Conservation (phyloP, 2,888 invertebrate genomes). For the Orchestes rusci region DNA sequence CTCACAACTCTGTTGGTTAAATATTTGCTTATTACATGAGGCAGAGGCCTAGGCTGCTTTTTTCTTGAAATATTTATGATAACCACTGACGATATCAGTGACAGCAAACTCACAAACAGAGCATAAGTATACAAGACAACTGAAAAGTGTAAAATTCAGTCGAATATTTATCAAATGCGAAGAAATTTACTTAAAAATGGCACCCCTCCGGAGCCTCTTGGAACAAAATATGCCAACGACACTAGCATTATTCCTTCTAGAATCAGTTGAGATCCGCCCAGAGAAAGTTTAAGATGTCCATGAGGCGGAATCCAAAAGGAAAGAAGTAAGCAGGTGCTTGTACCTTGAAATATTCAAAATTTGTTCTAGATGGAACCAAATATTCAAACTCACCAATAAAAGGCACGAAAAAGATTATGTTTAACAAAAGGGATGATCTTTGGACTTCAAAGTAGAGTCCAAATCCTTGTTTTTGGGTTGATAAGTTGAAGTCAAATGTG, state of each 20-base stretch:
- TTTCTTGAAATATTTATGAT: conserved; percentile 38
- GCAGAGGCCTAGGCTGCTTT: conserved; percentile 31
- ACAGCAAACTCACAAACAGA: conserved; percentile 32
- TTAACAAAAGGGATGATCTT: conserved; percentile 34
- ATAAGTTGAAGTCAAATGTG: no score
- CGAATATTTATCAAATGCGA: not conserved
- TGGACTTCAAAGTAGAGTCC: conserved; percentile 32
- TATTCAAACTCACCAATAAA: conserved; percentile 33
- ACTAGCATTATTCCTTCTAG: conserved; percentile 34
- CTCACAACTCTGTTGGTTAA: conserved; percentile 32
- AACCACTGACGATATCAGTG: conserved; percentile 34
- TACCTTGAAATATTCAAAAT: conserved; percentile 33
- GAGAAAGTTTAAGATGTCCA: conserved; percentile 36
- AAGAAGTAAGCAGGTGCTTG: conserved; percentile 33
- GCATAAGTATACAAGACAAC: conserved; percentile 37
- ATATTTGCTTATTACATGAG: conserved; percentile 32
- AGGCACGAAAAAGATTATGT: conserved; percentile 36
- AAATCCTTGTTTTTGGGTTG: conserved; percentile 28
- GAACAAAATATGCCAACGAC: conserved; percentile 33
- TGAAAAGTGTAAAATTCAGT: conserved; percentile 29
- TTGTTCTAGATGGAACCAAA: not conserved
- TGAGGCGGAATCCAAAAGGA: conserved; percentile 40
- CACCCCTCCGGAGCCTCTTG: conserved; percentile 34
- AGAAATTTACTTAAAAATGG: conserved; percentile 37
- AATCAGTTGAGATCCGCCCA: conserved; percentile 37